Base-by-base conservation (phyloP, 2,888 invertebrate genomes). In the Scaptomyza cyrtandrae region DNA sequence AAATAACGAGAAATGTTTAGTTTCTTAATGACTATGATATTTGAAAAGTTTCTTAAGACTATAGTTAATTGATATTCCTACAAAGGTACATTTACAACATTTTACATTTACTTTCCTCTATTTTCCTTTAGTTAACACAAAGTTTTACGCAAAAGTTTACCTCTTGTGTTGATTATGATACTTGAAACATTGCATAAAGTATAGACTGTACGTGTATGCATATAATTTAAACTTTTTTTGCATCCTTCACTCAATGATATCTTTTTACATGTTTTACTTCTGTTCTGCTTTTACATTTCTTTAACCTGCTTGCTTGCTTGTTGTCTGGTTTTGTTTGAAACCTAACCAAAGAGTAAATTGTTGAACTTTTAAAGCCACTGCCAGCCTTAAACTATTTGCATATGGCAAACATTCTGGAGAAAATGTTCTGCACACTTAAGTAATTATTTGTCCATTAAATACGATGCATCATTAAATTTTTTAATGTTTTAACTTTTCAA, bases 381-480 rank as follows among this genome's bases (percentile, higher is more conserved):
- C 27, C 41, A 19, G 35, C 27, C 43, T n/a, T 53, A 31, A 62
- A 70, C 49, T 58, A 49, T 46, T 64, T 57, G 24, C 31, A 14
- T 44, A 1, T 33, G 37, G 10, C 9, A 24, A 58, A 39, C 44
- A 59, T 6, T 37, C 35, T 49, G 35, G 13, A 31, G 3, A 46
- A 6, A 13, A 33, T 39, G 45, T 19, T 37, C 11, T 31, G 31
- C n/a, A 31, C 29, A 39, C 13, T 5, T 27, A 50, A 48, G 27
- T 41, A 35, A 53, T 72, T 54, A 54, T 57, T 64, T 48, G 41
- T n/a, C 33, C 50, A 13, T 55, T 46, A 39, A 61, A 52, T 67
- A 53, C n/a, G 54, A 6, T 52, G 64, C 64, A 60, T 76, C 37
- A 71, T 73, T 75, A 49, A 60, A 64, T 49, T 49, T 14, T 31